These are phyloP conservation scores for Silurus asotus DNA, from an alignment of 2,113 vertebrate genomes.

Conservation along the genomic window DNA sequence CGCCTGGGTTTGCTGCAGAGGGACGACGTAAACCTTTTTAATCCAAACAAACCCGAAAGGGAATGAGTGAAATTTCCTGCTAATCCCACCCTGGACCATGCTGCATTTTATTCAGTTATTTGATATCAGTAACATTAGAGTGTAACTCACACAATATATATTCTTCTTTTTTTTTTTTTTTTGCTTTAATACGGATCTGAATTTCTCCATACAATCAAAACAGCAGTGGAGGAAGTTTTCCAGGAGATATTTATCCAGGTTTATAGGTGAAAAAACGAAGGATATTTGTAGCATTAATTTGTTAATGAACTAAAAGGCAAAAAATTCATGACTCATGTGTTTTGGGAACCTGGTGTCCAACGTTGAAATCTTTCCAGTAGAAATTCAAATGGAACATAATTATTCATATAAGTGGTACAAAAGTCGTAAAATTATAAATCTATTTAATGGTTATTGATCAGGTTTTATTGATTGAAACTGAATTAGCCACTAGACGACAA, in stretches of 20 bases:
- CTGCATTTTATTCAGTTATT: not conserved
- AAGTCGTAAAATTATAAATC: not conserved
- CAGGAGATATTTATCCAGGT: not conserved
- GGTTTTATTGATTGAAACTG: too few species aligned
- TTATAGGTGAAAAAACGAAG: not conserved
- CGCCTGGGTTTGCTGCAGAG: slow-evolving; percentile 59
- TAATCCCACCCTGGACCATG: not conserved
- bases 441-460: too few species aligned
- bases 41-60: not conserved
- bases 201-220: not conserved
- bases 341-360: not conserved
- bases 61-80: not conserved
- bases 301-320: not conserved
- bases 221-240: not conserved
- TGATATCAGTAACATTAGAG: not conserved
- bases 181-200: not conserved
- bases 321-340: not conserved
- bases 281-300: not conserved
- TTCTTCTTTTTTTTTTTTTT: not conserved
- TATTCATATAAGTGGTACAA: not conserved
- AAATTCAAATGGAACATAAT: not conserved
- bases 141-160: not conserved
- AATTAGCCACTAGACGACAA: not conserved
- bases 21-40: not conserved
- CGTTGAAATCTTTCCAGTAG: not conserved